Evolutionary conservation across 2,797 vertebrate genomes (phyloP).

Genomic region (Crocidura indochinensis): DNA sequence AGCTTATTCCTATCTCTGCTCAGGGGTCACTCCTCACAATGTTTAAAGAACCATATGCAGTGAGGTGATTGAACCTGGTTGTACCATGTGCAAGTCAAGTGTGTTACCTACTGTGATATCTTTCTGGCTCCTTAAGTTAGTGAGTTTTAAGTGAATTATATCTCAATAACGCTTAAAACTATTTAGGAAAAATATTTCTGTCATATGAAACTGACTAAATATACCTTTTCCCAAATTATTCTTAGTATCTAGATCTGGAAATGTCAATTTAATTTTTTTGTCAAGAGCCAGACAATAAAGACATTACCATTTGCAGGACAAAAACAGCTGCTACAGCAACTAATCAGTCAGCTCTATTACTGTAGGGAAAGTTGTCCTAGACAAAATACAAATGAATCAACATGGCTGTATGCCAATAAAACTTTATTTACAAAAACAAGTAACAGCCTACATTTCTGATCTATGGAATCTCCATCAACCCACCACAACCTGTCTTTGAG

Average conservation of each 20-base stretch:
- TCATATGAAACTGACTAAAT: not conserved
- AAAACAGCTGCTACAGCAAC: not conserved
- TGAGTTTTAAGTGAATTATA: constrained; percentile 35
- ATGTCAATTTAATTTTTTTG: not conserved
- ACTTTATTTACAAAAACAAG: constrained; percentile 58
- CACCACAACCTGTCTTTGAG: not conserved
- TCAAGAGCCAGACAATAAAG: constrained; percentile 33
- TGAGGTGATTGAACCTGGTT: too few species aligned
- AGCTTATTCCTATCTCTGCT: too few species aligned
- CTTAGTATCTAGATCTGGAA: not conserved
- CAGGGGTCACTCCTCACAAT: too few species aligned
- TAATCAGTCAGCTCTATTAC: not conserved
- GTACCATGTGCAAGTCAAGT: too few species aligned
- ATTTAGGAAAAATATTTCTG: constrained; percentile 32
- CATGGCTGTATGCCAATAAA: constrained; percentile 42
- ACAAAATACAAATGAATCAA: not conserved
- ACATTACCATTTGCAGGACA: not conserved
- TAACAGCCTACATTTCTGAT: not conserved
- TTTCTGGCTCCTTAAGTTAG: not conserved
- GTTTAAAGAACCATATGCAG: too few species aligned
- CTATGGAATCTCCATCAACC: not conserved
- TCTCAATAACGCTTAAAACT: not conserved
- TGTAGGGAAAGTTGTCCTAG: not conserved
- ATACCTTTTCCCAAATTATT: not conserved
- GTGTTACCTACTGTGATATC: too few species aligned